Percentiles rank a stretch among this genome's conserved stretches.
Evolutionary conservation across 2,797 vertebrate genomes (phyloP).

Genomic region (Phrynocephalus forsythii): DNA sequence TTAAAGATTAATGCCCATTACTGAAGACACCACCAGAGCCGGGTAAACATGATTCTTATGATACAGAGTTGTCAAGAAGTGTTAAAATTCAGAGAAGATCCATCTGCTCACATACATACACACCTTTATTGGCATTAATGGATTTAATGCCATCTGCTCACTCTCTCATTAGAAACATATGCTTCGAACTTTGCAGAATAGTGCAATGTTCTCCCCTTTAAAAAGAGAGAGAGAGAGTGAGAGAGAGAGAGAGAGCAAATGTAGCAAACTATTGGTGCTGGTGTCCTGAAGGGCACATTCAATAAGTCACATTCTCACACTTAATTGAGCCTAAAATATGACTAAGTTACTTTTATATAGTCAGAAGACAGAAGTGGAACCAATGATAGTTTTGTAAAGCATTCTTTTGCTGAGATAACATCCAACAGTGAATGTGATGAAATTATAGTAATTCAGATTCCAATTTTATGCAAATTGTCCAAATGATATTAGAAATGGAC

Average conservation of each 20-base stretch:
- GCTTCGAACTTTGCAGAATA: slow-evolving; percentile 57
- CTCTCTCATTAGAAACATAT: neutral
- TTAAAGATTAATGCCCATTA: too few species aligned
- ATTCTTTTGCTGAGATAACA: neutral
- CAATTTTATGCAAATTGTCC: neutral
- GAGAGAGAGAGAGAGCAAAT: neutral
- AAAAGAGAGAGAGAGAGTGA: slow-evolving; percentile 14
- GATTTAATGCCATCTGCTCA: slow-evolving; percentile 1
- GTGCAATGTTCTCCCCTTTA: slow-evolving; percentile 33
- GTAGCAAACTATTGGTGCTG: too few species aligned
- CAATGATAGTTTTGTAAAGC: slow-evolving; percentile 10
- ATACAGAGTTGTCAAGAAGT: slow-evolving; percentile 47
- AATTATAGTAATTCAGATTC: neutral
- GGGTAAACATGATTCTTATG: slow-evolving; percentile 52
- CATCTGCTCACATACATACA: neutral
- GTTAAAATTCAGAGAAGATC: slow-evolving; percentile 46
- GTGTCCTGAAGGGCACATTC: slow-evolving; percentile 51
- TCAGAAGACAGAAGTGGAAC: slow-evolving; percentile 22
- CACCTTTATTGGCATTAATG: too few species aligned
- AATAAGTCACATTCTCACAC: slow-evolving; percentile 46
- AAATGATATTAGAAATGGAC: neutral
- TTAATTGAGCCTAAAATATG: slow-evolving; percentile 52
- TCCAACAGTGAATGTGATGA: neutral
- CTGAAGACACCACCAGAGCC: slow-evolving; percentile 29
- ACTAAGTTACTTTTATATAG: slow-evolving; percentile 37